phyloP scores from a whole-genome alignment of 2,797 vertebrate genomes.

The Syngnathus acus region DNA sequence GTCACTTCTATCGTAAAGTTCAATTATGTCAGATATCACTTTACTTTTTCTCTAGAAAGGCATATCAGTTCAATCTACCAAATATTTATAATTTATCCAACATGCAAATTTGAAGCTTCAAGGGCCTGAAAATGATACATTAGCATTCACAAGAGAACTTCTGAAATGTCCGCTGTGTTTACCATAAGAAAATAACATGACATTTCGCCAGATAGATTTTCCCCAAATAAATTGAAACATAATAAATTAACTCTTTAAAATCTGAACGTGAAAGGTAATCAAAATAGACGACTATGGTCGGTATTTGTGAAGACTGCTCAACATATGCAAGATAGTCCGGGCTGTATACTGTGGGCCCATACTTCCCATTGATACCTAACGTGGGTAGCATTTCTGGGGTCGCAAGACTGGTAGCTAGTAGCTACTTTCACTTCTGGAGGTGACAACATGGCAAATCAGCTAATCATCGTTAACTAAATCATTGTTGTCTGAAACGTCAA shows the following conservation, averaged over 20 bases:
- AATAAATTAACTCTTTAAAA: background rate
- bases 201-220: no score
- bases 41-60: background rate
- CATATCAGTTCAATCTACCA: background rate
- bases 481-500: background rate
- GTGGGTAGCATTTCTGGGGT: background rate
- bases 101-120: background rate
- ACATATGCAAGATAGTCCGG: background rate
- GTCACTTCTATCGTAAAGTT: background rate
- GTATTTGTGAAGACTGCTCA: background rate
- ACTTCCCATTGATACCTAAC: background rate
- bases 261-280: background rate
- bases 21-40: background rate
- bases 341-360: background rate
- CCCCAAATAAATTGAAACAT: background rate
- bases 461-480: background rate
- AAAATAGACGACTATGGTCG: background rate
- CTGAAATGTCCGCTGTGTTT: background rate
- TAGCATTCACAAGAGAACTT: background rate
- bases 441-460: constrained; percentile 1
- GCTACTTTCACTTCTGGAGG: background rate
- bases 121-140: background rate
- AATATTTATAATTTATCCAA: background rate
- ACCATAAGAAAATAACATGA: background rate
- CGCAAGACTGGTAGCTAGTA: background rate